A percentile compares a stretch with the other conserved stretches of the same genome.
phyloP scores from a whole-genome alignment of 2,888 invertebrate genomes.

The Scaptomyza polygonia region DNA sequence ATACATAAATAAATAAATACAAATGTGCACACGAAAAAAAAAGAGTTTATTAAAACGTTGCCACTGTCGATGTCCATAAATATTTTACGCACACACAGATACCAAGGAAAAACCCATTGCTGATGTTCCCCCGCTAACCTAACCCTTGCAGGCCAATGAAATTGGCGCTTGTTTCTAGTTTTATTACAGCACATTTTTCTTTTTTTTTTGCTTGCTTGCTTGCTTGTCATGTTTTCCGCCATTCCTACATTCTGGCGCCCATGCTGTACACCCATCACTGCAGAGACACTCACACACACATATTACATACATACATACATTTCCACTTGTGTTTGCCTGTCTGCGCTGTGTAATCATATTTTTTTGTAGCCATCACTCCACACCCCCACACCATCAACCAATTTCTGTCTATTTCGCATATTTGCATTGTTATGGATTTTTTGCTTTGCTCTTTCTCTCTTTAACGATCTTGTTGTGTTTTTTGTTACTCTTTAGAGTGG shows the following conservation, averaged over 20 bases:
- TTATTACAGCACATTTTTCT: slow-evolving; percentile 63
- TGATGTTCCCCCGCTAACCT: slow-evolving; percentile 12
- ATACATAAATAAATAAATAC: slow-evolving; percentile 57
- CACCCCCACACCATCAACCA: slow-evolving; percentile 15
- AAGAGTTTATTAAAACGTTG: slow-evolving; percentile 59
- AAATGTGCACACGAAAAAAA: slow-evolving; percentile 35
- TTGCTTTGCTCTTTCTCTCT: slow-evolving; percentile 33
- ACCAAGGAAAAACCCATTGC: slow-evolving; percentile 9
- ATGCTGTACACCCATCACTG: slow-evolving; percentile 63
- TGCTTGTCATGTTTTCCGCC: slow-evolving; percentile 71
- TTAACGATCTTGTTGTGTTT: slow-evolving; percentile 20
- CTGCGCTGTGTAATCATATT: slow-evolving; percentile 58
- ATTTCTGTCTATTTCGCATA: slow-evolving; percentile 60
- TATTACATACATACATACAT: slow-evolving; percentile 19
- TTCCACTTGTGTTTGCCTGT: slow-evolving; percentile 39
- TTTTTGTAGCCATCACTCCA: slow-evolving; percentile 23
- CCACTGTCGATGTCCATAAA: slow-evolving; percentile 68
- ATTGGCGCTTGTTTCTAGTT: slow-evolving; percentile 76
- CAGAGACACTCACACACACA: slow-evolving; percentile 22
- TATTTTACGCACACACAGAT: slow-evolving; percentile 51
- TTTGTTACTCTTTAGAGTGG: slow-evolving; percentile 2
- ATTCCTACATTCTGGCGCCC: slow-evolving; percentile 66
- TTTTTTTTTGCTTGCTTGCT: slow-evolving; percentile 19
- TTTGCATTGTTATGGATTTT: slow-evolving; percentile 69
- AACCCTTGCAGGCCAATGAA: slow-evolving; percentile 53